These are phyloP conservation scores for Gymnogyps californianus DNA, from an alignment of 2,113 vertebrate genomes.

Conservation along the genomic window DNA sequence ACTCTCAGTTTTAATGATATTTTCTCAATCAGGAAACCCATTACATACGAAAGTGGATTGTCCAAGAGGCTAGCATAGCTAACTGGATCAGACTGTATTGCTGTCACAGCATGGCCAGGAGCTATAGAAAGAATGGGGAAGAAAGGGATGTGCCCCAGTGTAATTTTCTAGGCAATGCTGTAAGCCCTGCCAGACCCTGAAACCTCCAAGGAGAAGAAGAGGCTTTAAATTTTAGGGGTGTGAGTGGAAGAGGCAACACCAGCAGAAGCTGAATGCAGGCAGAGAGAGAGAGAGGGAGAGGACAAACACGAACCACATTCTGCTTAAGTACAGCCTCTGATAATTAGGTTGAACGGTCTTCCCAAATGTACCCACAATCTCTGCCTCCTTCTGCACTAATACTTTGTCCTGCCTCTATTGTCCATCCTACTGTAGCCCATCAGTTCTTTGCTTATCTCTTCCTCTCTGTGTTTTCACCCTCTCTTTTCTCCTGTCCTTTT, in stretches of 20 bases:
- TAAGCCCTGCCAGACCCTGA: not conserved
- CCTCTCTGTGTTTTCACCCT: not conserved
- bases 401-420: not conserved
- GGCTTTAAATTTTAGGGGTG: not conserved
- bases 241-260: not conserved
- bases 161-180: not conserved
- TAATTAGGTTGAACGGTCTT: not conserved
- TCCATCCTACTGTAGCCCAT: not conserved
- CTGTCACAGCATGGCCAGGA: not conserved
- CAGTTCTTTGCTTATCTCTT: not conserved
- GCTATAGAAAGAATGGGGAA: not conserved
- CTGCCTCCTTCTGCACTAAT: not conserved
- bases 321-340: not conserved
- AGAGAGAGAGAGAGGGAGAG: not conserved
- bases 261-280: not conserved
- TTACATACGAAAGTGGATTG: not conserved
- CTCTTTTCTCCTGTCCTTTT: not conserved
- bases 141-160: not conserved
- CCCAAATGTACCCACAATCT: not conserved
- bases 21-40: not conserved
- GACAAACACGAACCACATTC: not conserved
- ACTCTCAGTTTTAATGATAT: not conserved
- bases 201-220: not conserved
- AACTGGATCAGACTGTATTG: not conserved
- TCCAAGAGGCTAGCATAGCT: not conserved